Conservation (phyloP, 2,113 vertebrate genomes). For the Actenoides hombroni region DNA sequence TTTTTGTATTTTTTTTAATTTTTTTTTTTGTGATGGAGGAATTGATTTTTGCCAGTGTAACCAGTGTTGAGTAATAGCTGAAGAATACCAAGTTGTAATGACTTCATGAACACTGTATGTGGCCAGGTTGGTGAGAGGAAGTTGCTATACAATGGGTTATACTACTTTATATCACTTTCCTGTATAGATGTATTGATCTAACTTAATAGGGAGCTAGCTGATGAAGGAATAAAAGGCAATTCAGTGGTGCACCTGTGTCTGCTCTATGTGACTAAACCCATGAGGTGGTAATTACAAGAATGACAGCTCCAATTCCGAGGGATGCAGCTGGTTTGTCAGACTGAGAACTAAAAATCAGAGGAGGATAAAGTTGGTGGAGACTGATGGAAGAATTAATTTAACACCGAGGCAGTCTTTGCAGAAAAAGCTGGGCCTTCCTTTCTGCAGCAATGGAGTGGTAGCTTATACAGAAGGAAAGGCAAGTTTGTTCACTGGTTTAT, state of each 20-base stretch:
- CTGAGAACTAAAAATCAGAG: not conserved
- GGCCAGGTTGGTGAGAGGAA: not conserved
- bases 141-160: not conserved
- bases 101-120: conserved; percentile 36
- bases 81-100: conserved; percentile 25
- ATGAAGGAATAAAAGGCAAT: conserved; percentile 55
- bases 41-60: conserved; percentile 40
- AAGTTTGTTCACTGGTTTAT: not conserved
- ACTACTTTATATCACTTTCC: not conserved
- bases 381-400: not conserved
- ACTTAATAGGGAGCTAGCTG: conserved; percentile 33
- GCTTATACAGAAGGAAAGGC: not conserved
- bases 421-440: not conserved
- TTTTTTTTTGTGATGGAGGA: not conserved
- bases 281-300: conserved; percentile 4
- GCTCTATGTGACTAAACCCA: not conserved
- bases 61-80: conserved; percentile 32
- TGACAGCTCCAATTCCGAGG: not conserved
- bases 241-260: conserved; percentile 20
- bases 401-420: not conserved
- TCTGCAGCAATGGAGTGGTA: not conserved
- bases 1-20: not conserved
- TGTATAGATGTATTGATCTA: not conserved
- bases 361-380: not conserved
- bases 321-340: conserved; percentile 14